Evolutionary conservation across 2,888 invertebrate species (phyloP).

Genomic region (Nomada fabriciana): DNA sequence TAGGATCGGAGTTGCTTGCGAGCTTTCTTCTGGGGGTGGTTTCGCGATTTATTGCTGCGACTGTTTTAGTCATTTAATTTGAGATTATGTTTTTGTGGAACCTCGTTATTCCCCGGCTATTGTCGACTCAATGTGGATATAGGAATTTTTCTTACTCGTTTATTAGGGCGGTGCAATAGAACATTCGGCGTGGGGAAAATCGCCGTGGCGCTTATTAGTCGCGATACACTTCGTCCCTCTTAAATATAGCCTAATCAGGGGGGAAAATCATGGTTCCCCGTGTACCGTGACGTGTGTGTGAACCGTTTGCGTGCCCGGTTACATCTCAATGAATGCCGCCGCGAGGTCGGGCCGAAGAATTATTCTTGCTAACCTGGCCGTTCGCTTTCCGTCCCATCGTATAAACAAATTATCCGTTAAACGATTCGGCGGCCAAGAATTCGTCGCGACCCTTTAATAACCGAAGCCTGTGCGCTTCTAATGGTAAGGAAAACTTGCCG

Average conservation of each 20-base stretch:
- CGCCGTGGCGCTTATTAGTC: constrained; percentile 40
- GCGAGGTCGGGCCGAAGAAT: constrained; percentile 59
- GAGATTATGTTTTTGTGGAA: no score
- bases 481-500: no score
- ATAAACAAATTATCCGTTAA: constrained; percentile 57
- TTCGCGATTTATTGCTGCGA: no score
- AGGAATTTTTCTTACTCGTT: not conserved
- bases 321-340: constrained; percentile 66
- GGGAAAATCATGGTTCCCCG: constrained; percentile 62
- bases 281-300: constrained; percentile 60
- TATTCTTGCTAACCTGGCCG: constrained; percentile 42
- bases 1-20: no score
- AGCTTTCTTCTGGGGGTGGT: no score
- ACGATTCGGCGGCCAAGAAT: constrained; percentile 10
- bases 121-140: not conserved
- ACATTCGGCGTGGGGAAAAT: constrained; percentile 28
- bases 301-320: constrained; percentile 65
- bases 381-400: constrained; percentile 26
- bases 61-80: no score
- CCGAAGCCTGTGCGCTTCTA: not conserved
- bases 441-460: not conserved
- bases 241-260: constrained; percentile 51
- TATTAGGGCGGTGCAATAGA: not conserved
- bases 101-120: no score
- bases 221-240: constrained; percentile 49